These are phyloP conservation scores for Ptychobarbus kaznakovi DNA, from an alignment of 2,797 vertebrate species.

Conservation along the genomic window DNA sequence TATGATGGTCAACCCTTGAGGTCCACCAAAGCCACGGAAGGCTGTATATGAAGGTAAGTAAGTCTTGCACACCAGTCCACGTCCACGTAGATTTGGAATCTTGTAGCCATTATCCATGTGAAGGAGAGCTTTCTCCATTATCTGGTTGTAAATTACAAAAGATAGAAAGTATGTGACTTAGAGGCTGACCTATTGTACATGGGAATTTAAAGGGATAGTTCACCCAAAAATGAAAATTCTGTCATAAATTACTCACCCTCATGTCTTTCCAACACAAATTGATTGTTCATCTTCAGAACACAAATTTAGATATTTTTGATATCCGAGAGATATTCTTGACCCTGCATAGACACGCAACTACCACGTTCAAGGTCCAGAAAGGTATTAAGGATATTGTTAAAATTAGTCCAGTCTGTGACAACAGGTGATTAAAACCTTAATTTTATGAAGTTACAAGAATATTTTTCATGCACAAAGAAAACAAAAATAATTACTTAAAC, in stretches of 20 bases:
- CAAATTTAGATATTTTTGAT: not conserved
- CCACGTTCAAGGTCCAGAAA: not conserved
- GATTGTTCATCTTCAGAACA: not conserved
- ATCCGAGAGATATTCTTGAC: not conserved
- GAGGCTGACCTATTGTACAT: not conserved
- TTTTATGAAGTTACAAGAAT: too few species aligned
- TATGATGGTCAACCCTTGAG: constrained; percentile 64
- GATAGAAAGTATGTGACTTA: not conserved
- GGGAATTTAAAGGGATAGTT: not conserved
- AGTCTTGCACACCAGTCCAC: constrained; percentile 63
- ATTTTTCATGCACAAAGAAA: too few species aligned
- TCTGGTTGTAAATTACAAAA: constrained; percentile 44
- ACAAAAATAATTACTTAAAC: too few species aligned
- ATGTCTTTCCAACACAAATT: not conserved
- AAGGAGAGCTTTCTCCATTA: constrained; percentile 67
- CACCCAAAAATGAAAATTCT: not conserved
- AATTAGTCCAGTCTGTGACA: too few species aligned
- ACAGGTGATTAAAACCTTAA: too few species aligned
- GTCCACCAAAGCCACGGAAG: constrained; percentile 66
- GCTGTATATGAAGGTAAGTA: constrained; percentile 66
- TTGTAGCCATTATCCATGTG: constrained; percentile 68
- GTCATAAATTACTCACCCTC: not conserved
- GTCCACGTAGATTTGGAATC: constrained; percentile 65
- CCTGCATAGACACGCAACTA: not conserved
- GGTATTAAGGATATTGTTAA: too few species aligned